A percentile compares a stretch with the other conserved stretches of the same genome.
These are phyloP conservation scores for Perca schrenkii DNA, from an alignment of 2,113 vertebrate species.

Conservation along the genomic window DNA sequence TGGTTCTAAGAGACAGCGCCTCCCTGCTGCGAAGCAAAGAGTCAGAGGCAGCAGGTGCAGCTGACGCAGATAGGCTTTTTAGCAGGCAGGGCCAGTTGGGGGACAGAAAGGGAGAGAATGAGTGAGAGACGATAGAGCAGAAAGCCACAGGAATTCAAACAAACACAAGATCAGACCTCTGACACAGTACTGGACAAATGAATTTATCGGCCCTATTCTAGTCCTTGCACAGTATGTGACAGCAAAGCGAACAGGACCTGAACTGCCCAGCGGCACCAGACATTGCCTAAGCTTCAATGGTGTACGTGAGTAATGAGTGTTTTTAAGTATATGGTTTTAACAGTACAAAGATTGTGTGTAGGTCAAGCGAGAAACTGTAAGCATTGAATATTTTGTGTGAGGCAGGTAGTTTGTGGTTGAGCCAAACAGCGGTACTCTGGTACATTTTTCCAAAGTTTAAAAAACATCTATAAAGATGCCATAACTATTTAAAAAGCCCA, in stretches of 20 bases:
- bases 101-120: slow-evolving; percentile 65
- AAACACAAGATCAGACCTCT: slow-evolving; percentile 44
- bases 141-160: slow-evolving; percentile 41
- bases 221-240: slow-evolving; percentile 36
- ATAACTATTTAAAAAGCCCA: not conserved
- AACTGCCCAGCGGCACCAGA: slow-evolving; percentile 6
- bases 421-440: not conserved
- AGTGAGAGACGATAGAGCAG: slow-evolving; percentile 53
- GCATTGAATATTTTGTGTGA: not conserved
- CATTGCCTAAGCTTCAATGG: slow-evolving; percentile 6
- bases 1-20: slow-evolving; percentile 73
- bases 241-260: slow-evolving; percentile 33
- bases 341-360: not conserved
- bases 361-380: not conserved
- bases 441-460: not conserved
- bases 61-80: slow-evolving; percentile 77
- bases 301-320: slow-evolving; percentile 47
- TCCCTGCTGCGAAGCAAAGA: slow-evolving; percentile 71
- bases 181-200: slow-evolving; percentile 12
- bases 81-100: slow-evolving; percentile 69
- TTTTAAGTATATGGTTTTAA: not conserved
- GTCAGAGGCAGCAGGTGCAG: slow-evolving; percentile 83
- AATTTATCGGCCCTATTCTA: slow-evolving; percentile 12
- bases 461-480: not conserved
- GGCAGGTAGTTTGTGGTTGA: slow-evolving; percentile 5